Conservation (phyloP, 1,140 invertebrate species). For the Apis cerana region DNA sequence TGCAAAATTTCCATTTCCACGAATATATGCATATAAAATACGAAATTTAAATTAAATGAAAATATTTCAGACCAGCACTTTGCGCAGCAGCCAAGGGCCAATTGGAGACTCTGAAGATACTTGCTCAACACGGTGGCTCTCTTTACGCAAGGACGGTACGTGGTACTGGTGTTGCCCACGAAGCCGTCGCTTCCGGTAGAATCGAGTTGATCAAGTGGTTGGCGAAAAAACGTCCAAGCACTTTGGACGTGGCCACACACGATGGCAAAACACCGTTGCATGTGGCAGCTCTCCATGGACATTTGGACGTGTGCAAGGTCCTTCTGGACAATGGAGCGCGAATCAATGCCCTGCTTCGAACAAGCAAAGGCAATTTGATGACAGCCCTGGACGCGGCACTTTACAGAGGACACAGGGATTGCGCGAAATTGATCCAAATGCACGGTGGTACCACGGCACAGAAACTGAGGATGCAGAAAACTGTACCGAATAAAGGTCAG, state of each 20-base stretch:
- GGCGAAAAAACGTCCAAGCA: constrained; percentile 89
- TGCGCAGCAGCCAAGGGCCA: constrained; percentile 98
- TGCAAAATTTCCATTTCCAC: not conserved
- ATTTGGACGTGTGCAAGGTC: constrained; percentile 96
- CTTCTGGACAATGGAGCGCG: constrained; percentile 90
- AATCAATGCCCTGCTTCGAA: constrained; percentile 91
- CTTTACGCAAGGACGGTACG: constrained; percentile 94
- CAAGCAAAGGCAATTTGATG: constrained; percentile 90
- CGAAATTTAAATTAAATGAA: not conserved
- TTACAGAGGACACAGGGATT: constrained; percentile 91
- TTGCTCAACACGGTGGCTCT: constrained; percentile 91
- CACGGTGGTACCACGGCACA: constrained; percentile 87
- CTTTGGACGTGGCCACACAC: constrained; percentile 94
- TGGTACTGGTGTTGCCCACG: constrained; percentile 85
- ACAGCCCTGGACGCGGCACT: constrained; percentile 96
- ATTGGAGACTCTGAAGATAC: constrained; percentile 89
- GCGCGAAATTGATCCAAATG: constrained; percentile 95
- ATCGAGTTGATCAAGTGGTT: constrained; percentile 94
- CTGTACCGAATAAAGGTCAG: constrained; percentile 72
- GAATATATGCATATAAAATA: not conserved
- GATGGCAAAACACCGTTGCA: constrained; percentile 96
- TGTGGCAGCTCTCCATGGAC: constrained; percentile 96
- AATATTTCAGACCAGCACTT: constrained; percentile 84
- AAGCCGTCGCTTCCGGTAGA: constrained; percentile 95
- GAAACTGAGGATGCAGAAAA: constrained; percentile 68